Evolutionary conservation across 2,888 invertebrate species (phyloP), one percentile per base, ranked within the genome.

Genomic region (Oxyscelio sp.): DNA sequence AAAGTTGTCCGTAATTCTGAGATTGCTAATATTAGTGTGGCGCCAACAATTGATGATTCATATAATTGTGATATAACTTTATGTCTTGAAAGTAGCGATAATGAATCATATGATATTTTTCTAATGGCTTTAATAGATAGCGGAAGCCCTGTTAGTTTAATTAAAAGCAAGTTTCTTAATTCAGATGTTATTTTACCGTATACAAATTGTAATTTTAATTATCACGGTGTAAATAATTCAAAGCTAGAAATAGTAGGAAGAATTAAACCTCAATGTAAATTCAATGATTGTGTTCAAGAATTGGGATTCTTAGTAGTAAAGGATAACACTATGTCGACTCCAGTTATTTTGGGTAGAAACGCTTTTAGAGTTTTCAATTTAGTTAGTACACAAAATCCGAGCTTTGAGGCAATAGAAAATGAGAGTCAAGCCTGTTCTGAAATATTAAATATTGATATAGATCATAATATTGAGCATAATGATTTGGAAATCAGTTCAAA

Each of bases 61-160:
- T 65, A 45, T 50, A 15, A 27, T 45, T 24, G 11, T 6, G 19
- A 45, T n/a, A 58, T 56, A 45, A 3, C 19, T 1, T 50, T 50
- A 6, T 27, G 40, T 0, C 4, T 54, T 11, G 68, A 52, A 8
- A 21, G 15, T 9, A 21, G 15, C n/a, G 38, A 58, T 2, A n/a
- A 15, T 2, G 68, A 59, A 31, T 38, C 15, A 6, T 43, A 56
- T 54, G n/a, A 27, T 5, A 17, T 22, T 13, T 15, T 6, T 38
- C 24, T 78, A 22, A 43, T 54, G 1, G 50, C 79, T 11, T 21
- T 54, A 11, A 19, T 79, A 13, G 70, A 71, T 58, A 70, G 70
- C 3, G 71, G 71, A 8, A 71, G 71, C 13, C 79, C 79, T 2
- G 54, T 79, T 22, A 61, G 38, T 6, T 58, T 71, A 19, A 52